phyloP scores from a whole-genome alignment of 2,797 vertebrate species.

The Petrocephalus sullivani region DNA sequence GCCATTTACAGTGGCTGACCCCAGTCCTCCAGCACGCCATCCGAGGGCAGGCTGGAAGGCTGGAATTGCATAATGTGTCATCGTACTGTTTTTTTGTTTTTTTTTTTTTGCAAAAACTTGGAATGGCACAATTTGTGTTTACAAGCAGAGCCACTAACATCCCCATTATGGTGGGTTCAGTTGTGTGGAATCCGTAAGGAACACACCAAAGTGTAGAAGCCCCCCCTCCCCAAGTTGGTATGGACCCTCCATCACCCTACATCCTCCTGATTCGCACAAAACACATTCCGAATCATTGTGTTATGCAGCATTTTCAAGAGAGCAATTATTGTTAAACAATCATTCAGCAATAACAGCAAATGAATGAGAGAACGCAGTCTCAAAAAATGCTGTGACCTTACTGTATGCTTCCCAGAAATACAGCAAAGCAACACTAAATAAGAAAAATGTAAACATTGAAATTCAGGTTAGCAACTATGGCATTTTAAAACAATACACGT shows the following conservation, averaged over 20 bases:
- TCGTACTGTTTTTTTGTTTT: not conserved
- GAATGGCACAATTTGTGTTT: slow-evolving; percentile 9
- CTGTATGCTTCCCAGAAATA: slow-evolving; percentile 30
- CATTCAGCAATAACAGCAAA: slow-evolving; percentile 8
- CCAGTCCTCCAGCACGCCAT: not conserved
- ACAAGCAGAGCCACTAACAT: not conserved
- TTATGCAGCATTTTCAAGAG: slow-evolving; percentile 21
- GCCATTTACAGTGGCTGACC: not conserved
- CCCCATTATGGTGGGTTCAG: not conserved
- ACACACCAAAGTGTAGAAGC: not conserved
- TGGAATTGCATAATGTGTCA: not conserved
- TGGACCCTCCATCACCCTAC: not conserved
- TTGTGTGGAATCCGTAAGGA: not conserved
- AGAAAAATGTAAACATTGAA: slow-evolving; percentile 32
- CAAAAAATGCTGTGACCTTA: not conserved
- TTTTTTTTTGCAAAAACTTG: not conserved
- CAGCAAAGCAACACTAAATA: slow-evolving; percentile 30
- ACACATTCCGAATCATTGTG: not conserved
- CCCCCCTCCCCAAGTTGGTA: not conserved
- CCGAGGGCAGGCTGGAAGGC: not conserved
- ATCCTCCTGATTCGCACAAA: slow-evolving; percentile 3
- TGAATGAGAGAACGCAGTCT: not conserved
- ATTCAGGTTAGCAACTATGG: slow-evolving; percentile 30
- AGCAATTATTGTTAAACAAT: slow-evolving; percentile 12
- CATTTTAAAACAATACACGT: slow-evolving; percentile 9